Percentiles rank a stretch among this genome's conserved stretches.
These are phyloP conservation scores for Eunapius fragilis DNA, from an alignment of 37 sponge, comb jelly and placozoan species.

Conservation along the genomic window DNA sequence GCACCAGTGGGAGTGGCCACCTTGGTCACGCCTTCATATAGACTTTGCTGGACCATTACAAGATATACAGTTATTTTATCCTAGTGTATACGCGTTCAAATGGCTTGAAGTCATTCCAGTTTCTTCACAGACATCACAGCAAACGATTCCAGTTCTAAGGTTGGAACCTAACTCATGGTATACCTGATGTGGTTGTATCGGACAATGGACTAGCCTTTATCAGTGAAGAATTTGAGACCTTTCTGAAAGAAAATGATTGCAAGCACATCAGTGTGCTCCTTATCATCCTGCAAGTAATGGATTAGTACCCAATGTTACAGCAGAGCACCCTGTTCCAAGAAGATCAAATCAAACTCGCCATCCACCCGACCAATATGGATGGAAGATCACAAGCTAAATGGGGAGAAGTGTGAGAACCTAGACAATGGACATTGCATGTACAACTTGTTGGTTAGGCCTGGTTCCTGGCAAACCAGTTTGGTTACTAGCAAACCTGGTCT, in stretches of 20 bases:
- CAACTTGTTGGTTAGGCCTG: too few relatives aligned
- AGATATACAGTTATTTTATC: conserved; percentile 27
- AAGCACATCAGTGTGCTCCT: conserved; percentile 2
- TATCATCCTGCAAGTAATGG: conserved; percentile 17
- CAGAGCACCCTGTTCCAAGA: too few relatives aligned
- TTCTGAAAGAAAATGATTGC: conserved; percentile 1
- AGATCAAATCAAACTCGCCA: too few relatives aligned
- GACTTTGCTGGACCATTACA: conserved; percentile 23
- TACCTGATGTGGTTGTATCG: conserved; percentile 26
- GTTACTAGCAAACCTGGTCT: too few relatives aligned
- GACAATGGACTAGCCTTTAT: conserved; percentile 26
- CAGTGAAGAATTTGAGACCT: conserved; percentile 1
- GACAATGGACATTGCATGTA: too few relatives aligned
- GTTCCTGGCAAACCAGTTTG: too few relatives aligned
- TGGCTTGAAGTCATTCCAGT: conserved; percentile 26
- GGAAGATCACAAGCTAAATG: too few relatives aligned
- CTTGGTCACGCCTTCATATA: conserved; percentile 22
- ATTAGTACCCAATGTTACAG: not conserved
- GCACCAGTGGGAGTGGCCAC: conserved; percentile 47
- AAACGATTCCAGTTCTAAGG: conserved; percentile 13
- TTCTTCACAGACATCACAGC: conserved; percentile 11
- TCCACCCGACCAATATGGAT: too few relatives aligned
- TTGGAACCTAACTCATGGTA: conserved; percentile 26
- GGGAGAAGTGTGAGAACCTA: too few relatives aligned
- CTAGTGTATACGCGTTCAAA: conserved; percentile 30